Percentiles rank a stretch among this genome's conserved stretches.
phyloP scores from a whole-genome alignment of 2,888 invertebrate species.

The Ephialtes manifestator region DNA sequence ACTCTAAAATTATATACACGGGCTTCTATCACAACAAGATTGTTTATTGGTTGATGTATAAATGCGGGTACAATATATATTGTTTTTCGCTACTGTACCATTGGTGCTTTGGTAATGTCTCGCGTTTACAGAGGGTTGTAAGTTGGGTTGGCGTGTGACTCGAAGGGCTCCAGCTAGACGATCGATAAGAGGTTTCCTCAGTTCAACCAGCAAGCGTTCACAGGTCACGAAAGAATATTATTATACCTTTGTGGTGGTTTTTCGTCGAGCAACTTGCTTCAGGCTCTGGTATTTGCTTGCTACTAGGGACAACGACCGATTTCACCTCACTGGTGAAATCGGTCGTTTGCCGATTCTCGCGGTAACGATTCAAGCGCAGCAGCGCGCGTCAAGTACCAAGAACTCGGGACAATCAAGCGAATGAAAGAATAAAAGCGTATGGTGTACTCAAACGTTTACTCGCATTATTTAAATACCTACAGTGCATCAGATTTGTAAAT shows the following conservation, averaged over 20 bases:
- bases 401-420: too few species aligned
- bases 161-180: slow-evolving; percentile 62
- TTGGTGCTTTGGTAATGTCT: slow-evolving; percentile 59
- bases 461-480: too few species aligned
- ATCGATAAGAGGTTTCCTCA: slow-evolving; percentile 64
- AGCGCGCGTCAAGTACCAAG: too few species aligned
- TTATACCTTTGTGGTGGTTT: slow-evolving; percentile 68
- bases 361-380: too few species aligned
- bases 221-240: slow-evolving; percentile 81
- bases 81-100: slow-evolving; percentile 12
- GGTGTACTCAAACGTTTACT: too few species aligned
- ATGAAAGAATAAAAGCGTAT: too few species aligned
- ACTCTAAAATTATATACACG: background rate
- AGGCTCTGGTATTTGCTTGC: background rate
- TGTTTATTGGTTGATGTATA: background rate
- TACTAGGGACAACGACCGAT: too few species aligned
- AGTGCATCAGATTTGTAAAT: too few species aligned
- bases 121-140: slow-evolving; percentile 64
- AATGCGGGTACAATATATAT: background rate
- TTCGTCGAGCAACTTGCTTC: slow-evolving; percentile 16
- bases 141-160: slow-evolving; percentile 82
- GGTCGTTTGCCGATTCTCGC: too few species aligned
- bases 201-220: slow-evolving; percentile 66
- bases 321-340: too few species aligned
- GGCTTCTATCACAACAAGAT: background rate